Conservation (phyloP, 37 sponge, comb jelly and placozoan species). For the Ianthella basta region DNA sequence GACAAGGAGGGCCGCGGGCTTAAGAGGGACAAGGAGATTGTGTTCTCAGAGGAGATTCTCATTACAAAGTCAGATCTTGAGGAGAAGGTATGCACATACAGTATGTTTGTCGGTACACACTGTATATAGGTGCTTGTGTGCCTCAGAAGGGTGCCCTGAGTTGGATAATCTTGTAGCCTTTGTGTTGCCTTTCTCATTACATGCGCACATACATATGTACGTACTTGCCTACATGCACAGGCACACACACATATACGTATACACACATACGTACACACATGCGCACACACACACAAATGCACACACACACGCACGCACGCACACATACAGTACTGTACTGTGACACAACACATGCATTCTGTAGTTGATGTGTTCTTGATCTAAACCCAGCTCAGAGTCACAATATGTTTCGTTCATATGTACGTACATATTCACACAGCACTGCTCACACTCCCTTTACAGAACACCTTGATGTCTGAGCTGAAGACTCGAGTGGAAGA, state of each 20-base stretch:
- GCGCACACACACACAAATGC: no score
- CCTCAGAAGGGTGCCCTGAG: no score
- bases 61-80: constrained; percentile 94
- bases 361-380: no score
- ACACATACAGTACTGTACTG: no score
- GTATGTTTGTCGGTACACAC: not conserved
- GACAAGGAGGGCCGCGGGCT: constrained; percentile 92
- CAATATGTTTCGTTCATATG: no score
- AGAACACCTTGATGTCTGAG: constrained; percentile 89
- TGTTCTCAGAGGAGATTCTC: constrained; percentile 92
- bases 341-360: no score
- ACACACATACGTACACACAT: constrained; percentile 1
- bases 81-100: constrained; percentile 71
- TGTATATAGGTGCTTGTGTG: not conserved
- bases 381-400: no score
- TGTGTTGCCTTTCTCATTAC: no score
- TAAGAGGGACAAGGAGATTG: constrained; percentile 83
- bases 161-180: no score
- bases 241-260: not conserved
- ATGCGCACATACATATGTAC: not conserved
- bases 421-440: no score
- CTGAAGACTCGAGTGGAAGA: constrained; percentile 92
- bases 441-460: no score
- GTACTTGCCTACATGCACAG: not conserved
- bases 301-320: no score